Conservation (phyloP, 2,888 invertebrate genomes). For the Cheilosia soror region DNA sequence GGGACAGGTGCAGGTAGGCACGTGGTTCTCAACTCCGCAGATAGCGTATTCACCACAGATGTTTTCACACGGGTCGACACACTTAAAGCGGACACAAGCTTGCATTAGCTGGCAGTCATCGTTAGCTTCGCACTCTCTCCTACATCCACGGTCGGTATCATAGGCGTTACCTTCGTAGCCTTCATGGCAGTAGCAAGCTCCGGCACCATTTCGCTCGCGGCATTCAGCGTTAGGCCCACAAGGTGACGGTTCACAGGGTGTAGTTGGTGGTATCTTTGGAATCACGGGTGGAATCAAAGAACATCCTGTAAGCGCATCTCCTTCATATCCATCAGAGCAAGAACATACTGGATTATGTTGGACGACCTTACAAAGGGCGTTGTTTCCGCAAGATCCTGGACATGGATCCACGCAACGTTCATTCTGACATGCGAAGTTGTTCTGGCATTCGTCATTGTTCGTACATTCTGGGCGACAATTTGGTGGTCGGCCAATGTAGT, state of each 20-base stretch:
- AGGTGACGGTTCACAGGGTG: slow-evolving; percentile 92
- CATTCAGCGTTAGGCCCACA: slow-evolving; percentile 94
- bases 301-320: slow-evolving; percentile 89
- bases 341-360: slow-evolving; percentile 93
- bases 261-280: slow-evolving; percentile 87
- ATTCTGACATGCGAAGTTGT: slow-evolving; percentile 91
- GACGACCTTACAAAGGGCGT: slow-evolving; percentile 92
- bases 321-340: slow-evolving; percentile 92
- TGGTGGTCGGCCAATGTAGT: slow-evolving; percentile 93
- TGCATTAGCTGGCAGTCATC: slow-evolving; percentile 89
- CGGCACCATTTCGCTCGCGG: slow-evolving; percentile 91
- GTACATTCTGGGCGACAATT: slow-evolving; percentile 94
- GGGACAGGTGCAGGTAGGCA: slow-evolving; percentile 91
- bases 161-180: slow-evolving; percentile 94
- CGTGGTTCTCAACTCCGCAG: slow-evolving; percentile 91
- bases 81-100: slow-evolving; percentile 92
- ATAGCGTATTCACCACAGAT: slow-evolving; percentile 92
- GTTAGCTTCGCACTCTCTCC: slow-evolving; percentile 91
- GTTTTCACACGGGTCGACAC: slow-evolving; percentile 93
- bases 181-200: slow-evolving; percentile 92
- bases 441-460: slow-evolving; percentile 91
- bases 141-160: slow-evolving; percentile 87
- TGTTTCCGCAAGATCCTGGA: slow-evolving; percentile 90
- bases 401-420: slow-evolving; percentile 94
- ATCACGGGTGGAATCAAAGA: slow-evolving; percentile 84